Evolutionary conservation across 2,888 invertebrate species (phyloP), one percentile per base, ranked within the genome.

Genomic region (Cristatella mucedo): DNA sequence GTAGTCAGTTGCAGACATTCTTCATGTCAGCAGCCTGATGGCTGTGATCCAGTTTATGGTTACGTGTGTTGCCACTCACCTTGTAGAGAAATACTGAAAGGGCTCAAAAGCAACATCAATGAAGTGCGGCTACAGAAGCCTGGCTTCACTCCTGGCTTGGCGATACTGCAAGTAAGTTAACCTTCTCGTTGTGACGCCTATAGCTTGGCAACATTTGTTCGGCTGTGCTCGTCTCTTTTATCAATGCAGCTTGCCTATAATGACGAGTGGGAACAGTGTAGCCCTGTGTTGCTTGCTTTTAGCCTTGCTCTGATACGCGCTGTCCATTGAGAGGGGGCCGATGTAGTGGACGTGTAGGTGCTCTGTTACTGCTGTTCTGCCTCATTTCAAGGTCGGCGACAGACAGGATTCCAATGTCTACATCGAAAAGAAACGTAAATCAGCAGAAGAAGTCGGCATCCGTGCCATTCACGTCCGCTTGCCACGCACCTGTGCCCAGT

Each of bases 391-490:
- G 74, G 95, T 97, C 44, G 97, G 97, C 9, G 81, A 79, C 2
- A 74, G 93, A 1, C 86, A 87, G 64, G 95, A 97, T 68, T 95
- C 95, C 32, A 93, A 93, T 70, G 91, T 95, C 4, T 97, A 97
- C 69, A 95, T 97, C 59, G 73, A 85, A 24, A 86, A 84, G 80
- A 97, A 97, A 70, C 74, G 91, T 41, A 84, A 81, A 64, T 82
- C 86, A 1, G 93, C 93, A 0, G 74, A 71, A 39, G 82, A 85
- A 53, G 83, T 95, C 51, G 95, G 95, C 41, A 84, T 93, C 38
- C 63, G 70, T 18, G 82, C 82, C 0, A 72, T 76, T 31, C 86
- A 86, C 61, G 67, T 91, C 2, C 74, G 80, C 49, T 68, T 93
- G 47, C 79, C 87, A 0, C 73, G 74, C 24, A 74, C 78, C 20